These are phyloP conservation scores for Lepidochrysops patricia DNA, from an alignment of 2,888 invertebrate genomes.

Conservation along the genomic window DNA sequence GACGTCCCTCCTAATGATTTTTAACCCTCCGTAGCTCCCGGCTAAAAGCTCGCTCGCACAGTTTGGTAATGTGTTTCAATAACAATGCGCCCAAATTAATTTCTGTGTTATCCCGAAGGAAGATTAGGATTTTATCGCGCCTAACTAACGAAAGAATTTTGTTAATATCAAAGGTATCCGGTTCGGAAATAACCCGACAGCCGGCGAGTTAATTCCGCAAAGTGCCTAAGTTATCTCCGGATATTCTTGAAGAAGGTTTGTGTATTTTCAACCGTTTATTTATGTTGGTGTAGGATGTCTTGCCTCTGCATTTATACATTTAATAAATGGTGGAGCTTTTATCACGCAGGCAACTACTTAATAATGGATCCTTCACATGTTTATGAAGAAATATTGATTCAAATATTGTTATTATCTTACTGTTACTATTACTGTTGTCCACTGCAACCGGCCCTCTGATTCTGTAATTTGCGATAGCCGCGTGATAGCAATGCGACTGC, in stretches of 20 bases:
- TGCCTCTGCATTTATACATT: no score
- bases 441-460: no score
- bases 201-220: background rate
- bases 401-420: no score
- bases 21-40: background rate
- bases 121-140: background rate
- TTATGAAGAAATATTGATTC: no score
- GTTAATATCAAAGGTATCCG: background rate
- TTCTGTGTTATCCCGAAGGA: background rate
- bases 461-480: no score
- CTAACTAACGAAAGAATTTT: background rate
- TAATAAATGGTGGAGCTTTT: no score
- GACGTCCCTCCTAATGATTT: background rate
- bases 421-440: no score
- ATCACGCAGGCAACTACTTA: no score
- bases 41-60: background rate
- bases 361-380: no score
- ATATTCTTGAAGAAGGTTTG: background rate
- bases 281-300: background rate
- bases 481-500: no score
- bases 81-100: background rate
- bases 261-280: background rate
- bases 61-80: background rate
- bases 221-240: background rate
- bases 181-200: background rate